Evolutionary conservation across 2,113 vertebrate species (phyloP), one percentile per base, ranked within the genome.

Genomic region (Salvelinus alpinus): DNA sequence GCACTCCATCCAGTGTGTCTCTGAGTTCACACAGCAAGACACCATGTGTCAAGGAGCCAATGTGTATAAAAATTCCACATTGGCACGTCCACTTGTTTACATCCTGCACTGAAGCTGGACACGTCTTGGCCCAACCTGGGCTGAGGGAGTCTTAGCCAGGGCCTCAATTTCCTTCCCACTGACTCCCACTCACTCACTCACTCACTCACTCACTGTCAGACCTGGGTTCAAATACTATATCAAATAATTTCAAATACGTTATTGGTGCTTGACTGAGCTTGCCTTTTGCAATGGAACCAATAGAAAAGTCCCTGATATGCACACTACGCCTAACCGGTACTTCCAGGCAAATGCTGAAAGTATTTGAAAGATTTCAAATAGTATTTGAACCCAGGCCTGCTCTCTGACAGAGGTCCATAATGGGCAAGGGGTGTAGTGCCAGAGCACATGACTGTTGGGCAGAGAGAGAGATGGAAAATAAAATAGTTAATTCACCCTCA

Each of bases 1-100:
- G 80, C 82, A 54, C 51, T 54, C 51, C 51, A 14, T 54, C 76
- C 65, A 75, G 82, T 77, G 77, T 77, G 76, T 75, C 25, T 82
- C 68, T 82, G 81, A 82, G 79, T 77, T 85, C 81, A 83, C 82
- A 76, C 68, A 74, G 80, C 65, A 69, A 76, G 62, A 73, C 79
- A 59, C 77, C 70, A 79, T 84, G 82, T 88, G 78, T 88, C 89
- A 90, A 71, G 64, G 80, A 81, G 83, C 76, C 82, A 68, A 85
- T 86, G 86, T 82, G 87, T 85, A 85, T 88, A 86, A 91, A 90
- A 91, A 77, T 71, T 74, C 78, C 82, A 71, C 78, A 76, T 82
- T 89, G 89, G 90, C 88, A 87, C 76, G 86, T 87, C 4, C 51
- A 1, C 64, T 87, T 93, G 89, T 92, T 92, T 90, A 92, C 88